Evolutionary conservation across 2,113 vertebrate genomes (phyloP), one percentile per base, ranked within the genome.

Genomic region (Xiphophorus maculatus): DNA sequence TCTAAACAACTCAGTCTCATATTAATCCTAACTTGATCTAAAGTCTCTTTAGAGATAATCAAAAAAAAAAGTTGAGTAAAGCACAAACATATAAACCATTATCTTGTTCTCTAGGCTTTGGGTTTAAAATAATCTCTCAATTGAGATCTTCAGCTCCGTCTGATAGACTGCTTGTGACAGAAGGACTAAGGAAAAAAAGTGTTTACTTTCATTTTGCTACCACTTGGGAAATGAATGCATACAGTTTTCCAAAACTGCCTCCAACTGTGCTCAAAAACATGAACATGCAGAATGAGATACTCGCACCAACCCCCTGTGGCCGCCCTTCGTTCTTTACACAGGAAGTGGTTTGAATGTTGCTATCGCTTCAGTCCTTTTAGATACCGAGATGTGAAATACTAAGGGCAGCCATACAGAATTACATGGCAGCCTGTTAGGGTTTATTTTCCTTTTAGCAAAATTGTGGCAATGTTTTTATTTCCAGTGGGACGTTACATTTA

Each of bases 341-440:
- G 93, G 91, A 93, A 92, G 88, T 86, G 87, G 90, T 91, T 86
- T 81, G 76, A 82, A 76, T 68, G 84, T 81, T 61, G 69, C 72
- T 71, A 84, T 76, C 10, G 3, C 76, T 48, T 85, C 6, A 60
- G 30, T 85, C 71, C 35, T 79, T 65, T 37, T 70, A 11, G 66
- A 66, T 77, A 77, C 73, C 71, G 77, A 80, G 71, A 77, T 30
- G 66, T 71, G 81, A 37, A 69, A 67, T 28, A 66, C 77, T 87
- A 33, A 63, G 29, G 63, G 61, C 79, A 67, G 68, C 61, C 4
- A 29, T 79, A 79, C 81, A 74, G 78, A 82, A 73, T 70, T 33
- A 80, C 77, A 77, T 74, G 71, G 65, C 66, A 61, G 69, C 25
- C 60, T 54, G 60, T 75, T 80, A 7, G 11, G 65, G 11, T 61